A percentile compares a stretch with the other conserved stretches of the same genome.
Conservation (phyloP, 2,113 vertebrate genomes). For the Labrus mixtus region DNA sequence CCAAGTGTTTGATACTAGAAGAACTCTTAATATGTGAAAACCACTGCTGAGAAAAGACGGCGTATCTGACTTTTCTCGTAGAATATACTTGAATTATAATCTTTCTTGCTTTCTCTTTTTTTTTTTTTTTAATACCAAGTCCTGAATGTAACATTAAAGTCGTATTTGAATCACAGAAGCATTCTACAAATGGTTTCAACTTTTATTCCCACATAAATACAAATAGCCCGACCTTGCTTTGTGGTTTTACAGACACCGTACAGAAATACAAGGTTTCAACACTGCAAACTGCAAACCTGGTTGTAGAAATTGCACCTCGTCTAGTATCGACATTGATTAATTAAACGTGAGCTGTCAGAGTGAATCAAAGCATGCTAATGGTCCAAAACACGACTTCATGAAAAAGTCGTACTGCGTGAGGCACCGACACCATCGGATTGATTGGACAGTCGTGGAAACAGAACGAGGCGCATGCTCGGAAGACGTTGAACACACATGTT, state of each 20-base stretch:
- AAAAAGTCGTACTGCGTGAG: neutral
- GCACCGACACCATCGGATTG: constrained; percentile 27
- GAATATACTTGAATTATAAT: neutral
- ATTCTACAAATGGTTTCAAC: neutral
- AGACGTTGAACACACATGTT: neutral
- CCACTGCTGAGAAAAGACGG: neutral
- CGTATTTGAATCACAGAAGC: neutral
- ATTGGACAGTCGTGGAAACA: constrained; percentile 22
- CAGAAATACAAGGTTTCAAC: neutral
- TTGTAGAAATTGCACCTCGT: constrained; percentile 1
- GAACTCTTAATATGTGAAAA: neutral
- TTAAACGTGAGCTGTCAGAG: constrained; percentile 2
- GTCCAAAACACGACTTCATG: neutral
- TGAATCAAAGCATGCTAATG: neutral
- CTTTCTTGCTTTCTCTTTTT: no score
- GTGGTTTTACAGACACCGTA: neutral
- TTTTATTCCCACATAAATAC: constrained; percentile 44
- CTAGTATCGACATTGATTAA: neutral
- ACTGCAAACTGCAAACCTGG: neutral
- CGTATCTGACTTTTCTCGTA: neutral
- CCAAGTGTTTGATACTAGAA: neutral
- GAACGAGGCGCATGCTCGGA: constrained; percentile 20
- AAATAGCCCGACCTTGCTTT: neutral
- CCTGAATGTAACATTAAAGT: neutral
- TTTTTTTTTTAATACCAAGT: neutral